Evolutionary conservation across 2,888 invertebrate species (phyloP).

Genomic region (Pogonocherus hispidulus): DNA sequence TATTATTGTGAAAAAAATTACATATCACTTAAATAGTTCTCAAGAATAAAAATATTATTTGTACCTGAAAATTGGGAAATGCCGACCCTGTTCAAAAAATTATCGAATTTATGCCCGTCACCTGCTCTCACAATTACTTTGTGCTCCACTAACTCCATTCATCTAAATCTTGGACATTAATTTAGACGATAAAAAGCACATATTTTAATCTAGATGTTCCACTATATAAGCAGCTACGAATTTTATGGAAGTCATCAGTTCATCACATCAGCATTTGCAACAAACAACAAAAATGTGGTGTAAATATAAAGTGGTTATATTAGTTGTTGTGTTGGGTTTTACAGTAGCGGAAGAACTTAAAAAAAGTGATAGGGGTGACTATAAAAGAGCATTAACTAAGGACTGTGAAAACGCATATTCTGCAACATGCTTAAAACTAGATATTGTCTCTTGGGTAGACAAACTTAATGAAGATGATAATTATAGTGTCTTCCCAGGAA

Average conservation of each 20-base stretch:
- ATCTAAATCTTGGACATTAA: conserved; percentile 52
- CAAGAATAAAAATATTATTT: no score
- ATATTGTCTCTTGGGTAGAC: conserved; percentile 81
- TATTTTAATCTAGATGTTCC: conserved; percentile 42
- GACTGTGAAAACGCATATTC: conserved; percentile 74
- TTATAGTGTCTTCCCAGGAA: conserved; percentile 77
- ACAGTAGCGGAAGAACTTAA: conserved; percentile 25
- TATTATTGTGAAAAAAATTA: no score
- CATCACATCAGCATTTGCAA: conserved; percentile 22
- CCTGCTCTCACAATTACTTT: conserved; percentile 65
- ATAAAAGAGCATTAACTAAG: conserved; percentile 57
- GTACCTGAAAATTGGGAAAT: neutral
- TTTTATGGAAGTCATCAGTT: conserved; percentile 51
- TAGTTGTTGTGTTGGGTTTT: conserved; percentile 24
- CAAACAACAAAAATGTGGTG: conserved; percentile 38
- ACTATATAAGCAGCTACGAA: conserved; percentile 54
- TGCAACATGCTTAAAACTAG: conserved; percentile 81
- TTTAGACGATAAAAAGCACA: conserved; percentile 51
- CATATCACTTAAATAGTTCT: no score
- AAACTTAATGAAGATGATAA: conserved; percentile 78
- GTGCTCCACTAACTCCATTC: conserved; percentile 68
- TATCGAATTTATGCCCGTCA: conserved; percentile 60
- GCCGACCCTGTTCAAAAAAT: conserved; percentile 44
- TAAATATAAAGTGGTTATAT: conserved; percentile 26
- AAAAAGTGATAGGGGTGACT: conserved; percentile 44